Evolutionary conservation across 2,888 invertebrate genomes (phyloP).

Genomic region (Orthosia gracilis): DNA sequence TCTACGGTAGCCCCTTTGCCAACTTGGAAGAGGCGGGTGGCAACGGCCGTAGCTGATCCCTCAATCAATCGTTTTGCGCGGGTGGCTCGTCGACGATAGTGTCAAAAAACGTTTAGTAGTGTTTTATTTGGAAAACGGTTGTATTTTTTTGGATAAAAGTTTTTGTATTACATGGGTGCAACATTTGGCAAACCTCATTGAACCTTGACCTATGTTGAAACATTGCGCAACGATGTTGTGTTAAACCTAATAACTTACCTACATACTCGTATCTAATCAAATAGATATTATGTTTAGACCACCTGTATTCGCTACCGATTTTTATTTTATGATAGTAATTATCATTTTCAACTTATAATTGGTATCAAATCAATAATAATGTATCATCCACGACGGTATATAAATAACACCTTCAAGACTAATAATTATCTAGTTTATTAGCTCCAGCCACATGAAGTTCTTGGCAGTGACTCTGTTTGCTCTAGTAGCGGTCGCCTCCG

Average conservation of each 20-base stretch:
- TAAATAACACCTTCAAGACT: constrained; percentile 9
- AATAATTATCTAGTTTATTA: neutral
- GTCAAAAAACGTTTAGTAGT: no score
- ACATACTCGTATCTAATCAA: constrained; percentile 12
- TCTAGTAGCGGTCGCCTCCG: constrained; percentile 53
- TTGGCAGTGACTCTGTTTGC: constrained; percentile 47
- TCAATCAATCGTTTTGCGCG: no score
- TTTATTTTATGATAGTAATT: neutral
- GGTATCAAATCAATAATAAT: neutral
- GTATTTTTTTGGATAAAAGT: no score
- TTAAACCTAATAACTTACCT: neutral
- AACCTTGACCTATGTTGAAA: neutral
- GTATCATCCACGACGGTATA: neutral
- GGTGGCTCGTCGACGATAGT: no score
- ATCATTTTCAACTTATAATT: neutral
- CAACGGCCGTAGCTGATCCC: no score
- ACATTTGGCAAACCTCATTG: neutral
- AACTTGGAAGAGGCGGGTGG: no score
- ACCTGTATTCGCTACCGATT: neutral
- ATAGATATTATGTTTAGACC: neutral
- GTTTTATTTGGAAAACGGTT: no score
- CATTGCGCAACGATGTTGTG: neutral
- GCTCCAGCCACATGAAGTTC: constrained; percentile 38
- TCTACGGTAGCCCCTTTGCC: no score
- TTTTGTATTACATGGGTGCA: no score